Percentiles rank a stretch among this genome's conserved stretches.
phyloP scores from a whole-genome alignment of 2,113 vertebrate genomes.

The Apodemus sylvaticus region DNA sequence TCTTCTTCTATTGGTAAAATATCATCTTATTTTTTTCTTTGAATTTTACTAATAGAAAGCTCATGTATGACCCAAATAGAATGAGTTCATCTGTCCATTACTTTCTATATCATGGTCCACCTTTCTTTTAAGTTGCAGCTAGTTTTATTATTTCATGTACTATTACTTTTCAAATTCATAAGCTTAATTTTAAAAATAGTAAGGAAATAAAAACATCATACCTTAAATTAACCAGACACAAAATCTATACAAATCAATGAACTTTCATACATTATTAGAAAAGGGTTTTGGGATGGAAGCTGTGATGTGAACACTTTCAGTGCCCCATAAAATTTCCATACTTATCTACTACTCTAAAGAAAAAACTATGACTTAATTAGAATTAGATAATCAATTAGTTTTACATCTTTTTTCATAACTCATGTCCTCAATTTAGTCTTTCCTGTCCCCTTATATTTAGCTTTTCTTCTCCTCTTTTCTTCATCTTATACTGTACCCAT shows the following conservation, averaged over 20 bases:
- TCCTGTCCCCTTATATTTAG: neutral
- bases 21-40: neutral
- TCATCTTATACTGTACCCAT: neutral
- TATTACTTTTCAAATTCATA: neutral
- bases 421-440: neutral
- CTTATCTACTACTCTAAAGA: neutral
- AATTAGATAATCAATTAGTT: neutral
- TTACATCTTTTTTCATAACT: neutral
- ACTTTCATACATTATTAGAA: neutral
- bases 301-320: neutral
- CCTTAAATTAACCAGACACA: neutral
- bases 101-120: neutral
- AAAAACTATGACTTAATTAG: neutral
- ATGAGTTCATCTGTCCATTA: neutral
- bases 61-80: neutral
- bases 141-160: neutral
- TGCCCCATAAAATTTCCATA: neutral
- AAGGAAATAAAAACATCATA: neutral
- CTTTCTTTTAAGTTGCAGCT: neutral
- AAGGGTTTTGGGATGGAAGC: neutral
- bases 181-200: neutral
- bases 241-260: neutral
- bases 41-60: neutral
- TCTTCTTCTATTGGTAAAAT: slow-evolving; percentile 26
- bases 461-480: neutral